Conservation (phyloP, 1,140 invertebrate genomes). For the Drosophila obscura region DNA sequence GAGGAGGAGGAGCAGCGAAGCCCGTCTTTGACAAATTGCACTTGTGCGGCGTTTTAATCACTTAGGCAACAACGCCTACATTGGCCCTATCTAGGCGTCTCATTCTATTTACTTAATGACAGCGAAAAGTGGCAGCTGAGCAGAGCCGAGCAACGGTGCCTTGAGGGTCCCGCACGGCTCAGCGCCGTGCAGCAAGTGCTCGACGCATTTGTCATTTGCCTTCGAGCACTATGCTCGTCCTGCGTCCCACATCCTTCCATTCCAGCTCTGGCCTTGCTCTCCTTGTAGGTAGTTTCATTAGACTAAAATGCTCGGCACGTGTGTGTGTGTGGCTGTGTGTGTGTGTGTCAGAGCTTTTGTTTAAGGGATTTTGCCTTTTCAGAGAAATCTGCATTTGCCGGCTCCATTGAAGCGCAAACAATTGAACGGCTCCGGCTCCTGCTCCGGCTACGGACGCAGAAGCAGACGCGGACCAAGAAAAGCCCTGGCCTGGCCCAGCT, state of each 20-base stretch:
- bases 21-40: slow-evolving; percentile 64
- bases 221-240: background rate
- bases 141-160: slow-evolving; percentile 26
- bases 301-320: slow-evolving; percentile 68
- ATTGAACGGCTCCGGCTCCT: slow-evolving; percentile 58
- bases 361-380: slow-evolving; percentile 59
- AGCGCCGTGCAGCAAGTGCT: slow-evolving; percentile 56
- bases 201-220: slow-evolving; percentile 21
- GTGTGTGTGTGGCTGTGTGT: slow-evolving; percentile 26
- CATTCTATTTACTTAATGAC: slow-evolving; percentile 83
- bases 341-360: slow-evolving; percentile 52
- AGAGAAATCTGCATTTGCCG: slow-evolving; percentile 75
- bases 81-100: slow-evolving; percentile 73
- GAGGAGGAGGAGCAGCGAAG: too few relatives aligned
- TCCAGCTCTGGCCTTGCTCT: slow-evolving; percentile 23
- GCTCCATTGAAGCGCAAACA: slow-evolving; percentile 61
- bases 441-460: slow-evolving; percentile 13
- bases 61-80: slow-evolving; percentile 75
- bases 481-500: slow-evolving; percentile 66
- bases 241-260: slow-evolving; percentile 12
- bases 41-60: slow-evolving; percentile 83
- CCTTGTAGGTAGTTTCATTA: slow-evolving; percentile 66
- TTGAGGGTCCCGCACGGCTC: slow-evolving; percentile 44
- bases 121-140: slow-evolving; percentile 75
- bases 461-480: background rate